phyloP scores from a whole-genome alignment of 2,888 invertebrate genomes.

The Brenthis daphne region DNA sequence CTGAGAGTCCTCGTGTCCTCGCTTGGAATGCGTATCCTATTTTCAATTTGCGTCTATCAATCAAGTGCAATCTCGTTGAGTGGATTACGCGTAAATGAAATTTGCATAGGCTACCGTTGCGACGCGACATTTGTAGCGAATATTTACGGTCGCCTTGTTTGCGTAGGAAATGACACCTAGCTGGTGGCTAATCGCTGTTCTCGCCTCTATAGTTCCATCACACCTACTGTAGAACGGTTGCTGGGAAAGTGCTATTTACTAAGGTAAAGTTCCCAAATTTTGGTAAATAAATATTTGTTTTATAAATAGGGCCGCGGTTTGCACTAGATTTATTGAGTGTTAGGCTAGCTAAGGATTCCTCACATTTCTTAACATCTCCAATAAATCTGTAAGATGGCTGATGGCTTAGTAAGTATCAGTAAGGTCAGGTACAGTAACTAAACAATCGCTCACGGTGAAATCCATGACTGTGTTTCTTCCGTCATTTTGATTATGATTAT shows the following conservation, averaged over 20 bases:
- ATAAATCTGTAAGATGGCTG: too few relatives aligned
- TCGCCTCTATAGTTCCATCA: constrained; percentile 10
- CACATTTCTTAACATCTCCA: too few relatives aligned
- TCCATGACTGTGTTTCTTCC: too few relatives aligned
- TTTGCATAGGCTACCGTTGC: constrained; percentile 83
- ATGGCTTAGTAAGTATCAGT: too few relatives aligned
- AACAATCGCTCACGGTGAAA: too few relatives aligned
- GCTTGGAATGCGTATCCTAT: constrained; percentile 67
- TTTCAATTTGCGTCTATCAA: constrained; percentile 88
- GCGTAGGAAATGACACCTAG: constrained; percentile 35
- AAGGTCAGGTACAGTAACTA: too few relatives aligned
- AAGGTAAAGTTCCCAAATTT: too few relatives aligned
- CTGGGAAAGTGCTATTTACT: not conserved
- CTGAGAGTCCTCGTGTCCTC: constrained; percentile 20
- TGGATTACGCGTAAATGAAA: constrained; percentile 87
- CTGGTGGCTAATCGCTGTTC: constrained; percentile 24
- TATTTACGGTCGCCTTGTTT: constrained; percentile 41
- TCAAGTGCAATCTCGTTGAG: constrained; percentile 86
- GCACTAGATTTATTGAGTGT: too few relatives aligned
- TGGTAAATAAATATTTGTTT: too few relatives aligned
- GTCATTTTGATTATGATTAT: too few relatives aligned
- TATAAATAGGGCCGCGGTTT: too few relatives aligned
- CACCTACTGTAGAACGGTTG: not conserved
- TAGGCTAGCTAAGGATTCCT: too few relatives aligned
- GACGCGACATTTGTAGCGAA: constrained; percentile 56